Base-by-base conservation (phyloP, 2,797 vertebrate species). In the Philypnodon macrostomus region DNA sequence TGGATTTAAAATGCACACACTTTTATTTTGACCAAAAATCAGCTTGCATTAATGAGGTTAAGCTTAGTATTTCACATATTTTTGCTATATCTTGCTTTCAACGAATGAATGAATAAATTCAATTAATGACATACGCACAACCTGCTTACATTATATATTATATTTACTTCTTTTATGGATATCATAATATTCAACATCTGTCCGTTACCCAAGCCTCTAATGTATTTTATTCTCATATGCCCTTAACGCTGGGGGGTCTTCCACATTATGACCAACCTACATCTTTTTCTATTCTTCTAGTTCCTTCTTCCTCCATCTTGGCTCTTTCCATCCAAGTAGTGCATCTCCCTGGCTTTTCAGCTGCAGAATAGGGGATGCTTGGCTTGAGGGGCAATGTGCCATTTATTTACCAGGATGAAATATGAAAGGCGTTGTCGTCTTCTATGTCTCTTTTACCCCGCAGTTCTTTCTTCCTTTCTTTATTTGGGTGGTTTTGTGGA, bases 341-440 rank as follows among this genome's bases (percentile, higher is more conserved):
- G 67, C 60, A 62, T 84, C 31, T 62, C 13, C 45, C 18, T 79
- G 72, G 68, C 77, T 80, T 81, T 80, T 81, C 73, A 78, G 67
- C 63, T 57, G 42, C 54, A 72, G 53, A 78, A 70, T 69, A 4
- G 7, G 2, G 53, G 58, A 75, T 61, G 73, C 53, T 71, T 79
- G 66, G 83, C 87, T 88, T 44, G 45, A 69, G 85, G 85, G 83
- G 35, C 44, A 87, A 75, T 77, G 67, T 80, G 74, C 77, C 81
- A 87, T 87, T 88, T 83, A 80, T 81, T 77, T 79, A 34, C 7
- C 2, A 59, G 78, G 65, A 80, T 69, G 61, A 73, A 77, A 74
- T 70, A 70, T 34, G 63, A 83, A 77, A 63, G 65, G 48, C 14
- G 38, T 71, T 58, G 77, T 66, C 73, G 58, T 53, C 55, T 38